Conservation (phyloP, 2,113 vertebrate species). For the Kobus ellipsiprymnus region DNA sequence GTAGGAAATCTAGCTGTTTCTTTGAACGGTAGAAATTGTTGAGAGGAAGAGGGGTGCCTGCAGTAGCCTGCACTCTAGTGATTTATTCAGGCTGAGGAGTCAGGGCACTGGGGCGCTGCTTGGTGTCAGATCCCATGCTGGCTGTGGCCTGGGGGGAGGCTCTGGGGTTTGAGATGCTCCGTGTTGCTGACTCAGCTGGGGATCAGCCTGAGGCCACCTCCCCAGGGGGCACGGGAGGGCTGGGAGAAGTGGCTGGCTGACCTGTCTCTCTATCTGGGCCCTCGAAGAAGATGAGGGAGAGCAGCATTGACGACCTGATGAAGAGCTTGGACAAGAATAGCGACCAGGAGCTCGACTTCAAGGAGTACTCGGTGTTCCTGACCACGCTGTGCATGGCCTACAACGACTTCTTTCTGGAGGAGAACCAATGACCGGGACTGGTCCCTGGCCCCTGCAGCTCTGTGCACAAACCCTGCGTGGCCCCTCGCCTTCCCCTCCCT, state of each 20-base stretch:
- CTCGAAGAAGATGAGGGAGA: conserved; percentile 64
- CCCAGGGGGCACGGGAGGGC: background rate
- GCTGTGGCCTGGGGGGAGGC: background rate
- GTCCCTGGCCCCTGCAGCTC: background rate
- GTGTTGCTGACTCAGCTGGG: too few relatives aligned
- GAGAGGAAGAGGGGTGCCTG: background rate
- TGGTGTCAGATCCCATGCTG: background rate
- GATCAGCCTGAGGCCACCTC: background rate
- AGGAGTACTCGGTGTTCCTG: conserved; percentile 69
- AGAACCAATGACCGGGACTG: background rate
- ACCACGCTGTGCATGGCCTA: conserved; percentile 68
- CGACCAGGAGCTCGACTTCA: conserved; percentile 72
- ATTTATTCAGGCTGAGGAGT: background rate
- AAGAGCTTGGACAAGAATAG: conserved; percentile 70
- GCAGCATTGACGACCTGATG: conserved; percentile 60
- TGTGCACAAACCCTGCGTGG: rapidly evolving
- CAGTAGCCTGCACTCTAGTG: background rate
- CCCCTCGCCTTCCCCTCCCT: too few relatives aligned
- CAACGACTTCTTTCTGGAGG: conserved; percentile 67
- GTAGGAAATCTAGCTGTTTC: background rate
- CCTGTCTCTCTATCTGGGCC: background rate
- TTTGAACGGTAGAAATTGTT: background rate
- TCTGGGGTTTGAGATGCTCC: rapidly evolving
- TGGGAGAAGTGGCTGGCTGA: background rate
- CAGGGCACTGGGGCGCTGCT: background rate